Evolutionary conservation across 2,113 vertebrate species (phyloP).

Genomic region (Muntiacus muntjak): DNA sequence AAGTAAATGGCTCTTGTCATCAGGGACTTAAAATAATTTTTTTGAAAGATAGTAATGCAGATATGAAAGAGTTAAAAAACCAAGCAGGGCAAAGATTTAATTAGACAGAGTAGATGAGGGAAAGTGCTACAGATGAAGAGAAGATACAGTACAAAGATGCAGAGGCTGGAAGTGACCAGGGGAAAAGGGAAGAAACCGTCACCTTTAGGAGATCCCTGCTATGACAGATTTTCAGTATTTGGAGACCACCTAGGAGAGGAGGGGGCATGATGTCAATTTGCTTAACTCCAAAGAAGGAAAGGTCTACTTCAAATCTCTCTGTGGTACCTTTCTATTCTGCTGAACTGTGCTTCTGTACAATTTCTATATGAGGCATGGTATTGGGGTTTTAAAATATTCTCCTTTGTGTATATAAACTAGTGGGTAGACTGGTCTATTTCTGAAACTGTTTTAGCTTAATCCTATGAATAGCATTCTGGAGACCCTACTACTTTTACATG

Average conservation of each 20-base stretch:
- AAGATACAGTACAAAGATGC: background rate
- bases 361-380: background rate
- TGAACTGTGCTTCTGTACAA: background rate
- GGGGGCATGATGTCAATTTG: background rate
- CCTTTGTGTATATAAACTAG: background rate
- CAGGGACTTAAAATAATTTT: background rate
- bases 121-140: background rate
- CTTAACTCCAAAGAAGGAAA: background rate
- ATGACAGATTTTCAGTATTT: background rate
- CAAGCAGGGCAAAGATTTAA: background rate
- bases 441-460: background rate
- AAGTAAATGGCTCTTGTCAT: background rate
- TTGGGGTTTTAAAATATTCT: background rate
- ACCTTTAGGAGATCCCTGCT: background rate
- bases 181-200: background rate
- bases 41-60: background rate
- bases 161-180: background rate
- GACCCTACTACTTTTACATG: conserved; percentile 5
- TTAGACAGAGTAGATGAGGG: background rate
- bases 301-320: background rate
- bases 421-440: background rate
- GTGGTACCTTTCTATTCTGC: background rate
- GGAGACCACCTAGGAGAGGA: background rate
- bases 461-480: background rate
- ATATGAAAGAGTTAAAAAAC: background rate